A percentile compares a stretch with the other conserved stretches of the same genome.
Evolutionary conservation across 2,888 invertebrate genomes (phyloP).

Genomic region (Chouioia cunea): DNA sequence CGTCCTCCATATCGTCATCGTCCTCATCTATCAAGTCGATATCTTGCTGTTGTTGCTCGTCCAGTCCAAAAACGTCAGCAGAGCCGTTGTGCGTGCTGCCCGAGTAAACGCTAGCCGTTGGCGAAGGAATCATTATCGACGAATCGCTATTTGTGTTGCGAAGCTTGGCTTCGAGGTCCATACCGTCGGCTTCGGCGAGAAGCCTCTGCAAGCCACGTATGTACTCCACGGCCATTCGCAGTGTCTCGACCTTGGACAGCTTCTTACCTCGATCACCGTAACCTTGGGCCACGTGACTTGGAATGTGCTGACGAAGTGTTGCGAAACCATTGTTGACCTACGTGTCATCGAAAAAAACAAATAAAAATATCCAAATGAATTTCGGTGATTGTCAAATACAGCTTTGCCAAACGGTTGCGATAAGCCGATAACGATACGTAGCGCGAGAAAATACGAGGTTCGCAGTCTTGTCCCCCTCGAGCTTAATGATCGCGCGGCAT

Average conservation of each 20-base stretch:
- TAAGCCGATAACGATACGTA: too few relatives aligned
- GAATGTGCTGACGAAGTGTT: slow-evolving; percentile 88
- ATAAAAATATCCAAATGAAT: too few relatives aligned
- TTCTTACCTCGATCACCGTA: slow-evolving; percentile 80
- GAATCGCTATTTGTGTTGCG: slow-evolving; percentile 21
- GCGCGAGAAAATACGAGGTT: too few relatives aligned
- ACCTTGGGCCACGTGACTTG: slow-evolving; percentile 82
- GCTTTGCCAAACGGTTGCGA: too few relatives aligned
- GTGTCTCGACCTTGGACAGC: slow-evolving; percentile 88
- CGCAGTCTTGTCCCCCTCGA: too few relatives aligned
- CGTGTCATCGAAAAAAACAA: too few relatives aligned
- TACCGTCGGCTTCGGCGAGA: slow-evolving; percentile 75
- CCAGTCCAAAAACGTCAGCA: slow-evolving; percentile 68
- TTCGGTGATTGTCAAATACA: too few relatives aligned
- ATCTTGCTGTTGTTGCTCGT: slow-evolving; percentile 67
- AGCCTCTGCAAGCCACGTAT: slow-evolving; percentile 85
- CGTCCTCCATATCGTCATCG: slow-evolving; percentile 53
- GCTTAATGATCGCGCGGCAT: too few relatives aligned
- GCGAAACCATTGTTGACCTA: slow-evolving; percentile 89
- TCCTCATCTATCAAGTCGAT: slow-evolving; percentile 56
- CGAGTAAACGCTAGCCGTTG: slow-evolving; percentile 61
- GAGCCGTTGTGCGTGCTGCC: slow-evolving; percentile 65
- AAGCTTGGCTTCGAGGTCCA: slow-evolving; percentile 67
- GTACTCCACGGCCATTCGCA: slow-evolving; percentile 92
- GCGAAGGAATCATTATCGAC: slow-evolving; percentile 67